phyloP scores from a whole-genome alignment of 2,797 vertebrate genomes.

The Vipera ursinii region DNA sequence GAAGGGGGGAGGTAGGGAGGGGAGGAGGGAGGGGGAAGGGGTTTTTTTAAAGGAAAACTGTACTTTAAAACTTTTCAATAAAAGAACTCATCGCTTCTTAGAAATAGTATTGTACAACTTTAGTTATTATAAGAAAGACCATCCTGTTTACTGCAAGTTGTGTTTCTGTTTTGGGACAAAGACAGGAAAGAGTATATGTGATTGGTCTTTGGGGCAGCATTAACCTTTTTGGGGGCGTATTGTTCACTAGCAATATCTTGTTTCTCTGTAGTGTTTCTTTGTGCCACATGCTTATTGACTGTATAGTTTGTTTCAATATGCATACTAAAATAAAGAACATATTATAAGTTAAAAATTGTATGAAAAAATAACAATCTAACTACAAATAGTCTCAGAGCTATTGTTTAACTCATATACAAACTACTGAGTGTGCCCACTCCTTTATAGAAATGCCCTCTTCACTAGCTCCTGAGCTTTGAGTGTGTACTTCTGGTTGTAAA shows the following conservation, averaged over 20 bases:
- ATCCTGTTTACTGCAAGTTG: conserved; percentile 35
- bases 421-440: background rate
- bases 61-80: no score
- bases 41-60: no score
- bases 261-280: background rate
- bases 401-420: background rate
- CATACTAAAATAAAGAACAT: background rate
- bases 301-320: background rate
- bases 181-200: background rate
- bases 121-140: conserved; percentile 28
- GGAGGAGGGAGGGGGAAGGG: no score
- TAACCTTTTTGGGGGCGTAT: background rate
- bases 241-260: background rate
- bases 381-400: background rate
- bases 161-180: conserved; percentile 13
- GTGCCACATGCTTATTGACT: background rate
- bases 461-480: background rate
- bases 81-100: background rate
- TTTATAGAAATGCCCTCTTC: background rate
- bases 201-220: background rate
- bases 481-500: background rate
- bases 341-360: background rate
- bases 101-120: conserved; percentile 37
- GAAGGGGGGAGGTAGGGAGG: no score
- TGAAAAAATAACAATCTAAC: background rate